These are phyloP conservation scores for Thera britannica DNA, from an alignment of 2,888 invertebrate species.

Conservation along the genomic window DNA sequence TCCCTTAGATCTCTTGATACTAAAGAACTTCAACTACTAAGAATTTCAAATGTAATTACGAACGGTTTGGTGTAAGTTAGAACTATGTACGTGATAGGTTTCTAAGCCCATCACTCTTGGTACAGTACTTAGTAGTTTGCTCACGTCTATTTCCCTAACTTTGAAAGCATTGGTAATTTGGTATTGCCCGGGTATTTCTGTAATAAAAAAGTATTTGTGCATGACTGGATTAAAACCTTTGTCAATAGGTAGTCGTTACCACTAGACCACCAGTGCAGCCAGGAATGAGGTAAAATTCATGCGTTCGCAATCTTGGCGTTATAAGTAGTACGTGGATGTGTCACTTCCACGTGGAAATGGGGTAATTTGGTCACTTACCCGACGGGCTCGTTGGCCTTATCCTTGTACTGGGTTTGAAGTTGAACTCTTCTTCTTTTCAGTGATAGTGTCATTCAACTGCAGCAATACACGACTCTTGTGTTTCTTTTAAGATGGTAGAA, in stretches of 20 bases:
- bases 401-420: conserved; percentile 21
- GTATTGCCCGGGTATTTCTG: background rate
- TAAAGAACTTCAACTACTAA: background rate
- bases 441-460: background rate
- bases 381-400: conserved; percentile 35
- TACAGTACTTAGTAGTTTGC: background rate
- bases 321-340: conserved; percentile 29
- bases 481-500: background rate
- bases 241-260: background rate
- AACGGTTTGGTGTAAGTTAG: no score
- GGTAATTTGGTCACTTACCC: conserved; percentile 38
- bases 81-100: background rate
- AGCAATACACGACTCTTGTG: background rate
- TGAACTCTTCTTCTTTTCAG: background rate
- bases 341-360: conserved; percentile 37
- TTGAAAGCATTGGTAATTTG: background rate
- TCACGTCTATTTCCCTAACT: no score
- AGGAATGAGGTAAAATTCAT: conserved; percentile 29
- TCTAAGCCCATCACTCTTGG: background rate
- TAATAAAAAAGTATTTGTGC: background rate
- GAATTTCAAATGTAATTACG: no score
- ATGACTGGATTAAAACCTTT: background rate
- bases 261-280: background rate
- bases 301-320: conserved; percentile 29
- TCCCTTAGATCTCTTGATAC: no score